Evolutionary conservation across 2,113 vertebrate species (phyloP).

Genomic region (Ptilorrhoa leucosticta): DNA sequence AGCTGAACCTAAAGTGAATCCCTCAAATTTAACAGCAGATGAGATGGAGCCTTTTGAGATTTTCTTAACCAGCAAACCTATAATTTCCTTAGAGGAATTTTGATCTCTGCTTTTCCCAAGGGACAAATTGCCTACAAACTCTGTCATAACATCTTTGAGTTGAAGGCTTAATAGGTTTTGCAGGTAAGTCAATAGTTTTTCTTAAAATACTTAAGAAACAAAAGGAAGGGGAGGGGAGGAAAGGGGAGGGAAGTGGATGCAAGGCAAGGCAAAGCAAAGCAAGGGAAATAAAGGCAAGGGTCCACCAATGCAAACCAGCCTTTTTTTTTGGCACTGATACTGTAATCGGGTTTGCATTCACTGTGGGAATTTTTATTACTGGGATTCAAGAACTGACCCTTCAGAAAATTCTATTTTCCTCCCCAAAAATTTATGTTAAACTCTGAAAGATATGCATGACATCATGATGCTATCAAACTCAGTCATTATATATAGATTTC

Average conservation of each 20-base stretch:
- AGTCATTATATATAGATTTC: neutral
- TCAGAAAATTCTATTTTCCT: neutral
- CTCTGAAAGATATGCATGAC: neutral
- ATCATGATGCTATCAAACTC: neutral
- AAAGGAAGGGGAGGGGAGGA: neutral
- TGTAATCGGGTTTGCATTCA: neutral
- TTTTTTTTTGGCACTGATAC: neutral
- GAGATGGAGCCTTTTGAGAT: neutral
- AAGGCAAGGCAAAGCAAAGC: neutral
- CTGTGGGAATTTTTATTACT: neutral
- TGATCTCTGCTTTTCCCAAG: neutral
- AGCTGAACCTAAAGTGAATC: neutral
- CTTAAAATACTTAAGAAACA: neutral
- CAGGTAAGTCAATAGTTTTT: neutral
- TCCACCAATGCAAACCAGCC: rapidly evolving
- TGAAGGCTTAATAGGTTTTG: neutral
- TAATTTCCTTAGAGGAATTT: conserved; percentile 23
- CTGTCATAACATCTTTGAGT: neutral
- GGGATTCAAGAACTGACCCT: neutral
- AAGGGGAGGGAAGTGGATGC: neutral
- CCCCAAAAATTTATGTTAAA: neutral
- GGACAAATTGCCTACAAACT: neutral
- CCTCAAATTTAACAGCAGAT: neutral
- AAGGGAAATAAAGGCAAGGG: neutral
- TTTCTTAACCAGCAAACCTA: neutral